Evolutionary conservation across 2,797 vertebrate genomes (phyloP).

Genomic region (Fratercula arctica): DNA sequence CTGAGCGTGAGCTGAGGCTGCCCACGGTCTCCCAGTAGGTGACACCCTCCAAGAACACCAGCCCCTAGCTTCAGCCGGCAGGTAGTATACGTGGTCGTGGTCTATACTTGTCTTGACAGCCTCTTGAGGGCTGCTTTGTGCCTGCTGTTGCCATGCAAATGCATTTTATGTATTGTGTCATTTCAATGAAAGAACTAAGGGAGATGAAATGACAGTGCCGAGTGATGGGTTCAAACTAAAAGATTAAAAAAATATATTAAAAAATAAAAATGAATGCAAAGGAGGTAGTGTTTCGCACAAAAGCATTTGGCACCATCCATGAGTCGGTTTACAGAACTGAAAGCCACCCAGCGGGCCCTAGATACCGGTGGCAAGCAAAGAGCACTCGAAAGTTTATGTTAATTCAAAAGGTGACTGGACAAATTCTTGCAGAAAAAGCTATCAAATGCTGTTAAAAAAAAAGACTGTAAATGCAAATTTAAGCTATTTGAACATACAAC

Average conservation of each 20-base stretch:
- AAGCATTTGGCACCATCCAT: background rate
- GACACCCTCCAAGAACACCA: background rate
- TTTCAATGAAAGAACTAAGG: background rate
- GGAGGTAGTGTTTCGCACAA: background rate
- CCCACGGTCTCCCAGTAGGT: background rate
- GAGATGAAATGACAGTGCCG: background rate
- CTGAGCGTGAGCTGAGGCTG: background rate
- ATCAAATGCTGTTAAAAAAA: background rate
- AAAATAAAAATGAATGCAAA: background rate
- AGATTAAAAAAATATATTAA: background rate
- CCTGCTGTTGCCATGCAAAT: background rate
- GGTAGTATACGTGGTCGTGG: rapidly evolving
- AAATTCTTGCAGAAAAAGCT: background rate
- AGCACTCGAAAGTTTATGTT: background rate
- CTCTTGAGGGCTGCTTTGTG: background rate
- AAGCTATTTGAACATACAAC: background rate
- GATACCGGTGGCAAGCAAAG: background rate
- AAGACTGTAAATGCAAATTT: background rate
- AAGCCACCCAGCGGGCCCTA: background rate
- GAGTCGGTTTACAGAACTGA: background rate
- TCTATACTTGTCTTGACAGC: background rate
- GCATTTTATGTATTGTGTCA: background rate
- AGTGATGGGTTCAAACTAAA: background rate
- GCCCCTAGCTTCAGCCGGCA: background rate
- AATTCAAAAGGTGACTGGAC: background rate